Conservation (phyloP, 1,140 invertebrate genomes). For the Lepidurus couesii region DNA sequence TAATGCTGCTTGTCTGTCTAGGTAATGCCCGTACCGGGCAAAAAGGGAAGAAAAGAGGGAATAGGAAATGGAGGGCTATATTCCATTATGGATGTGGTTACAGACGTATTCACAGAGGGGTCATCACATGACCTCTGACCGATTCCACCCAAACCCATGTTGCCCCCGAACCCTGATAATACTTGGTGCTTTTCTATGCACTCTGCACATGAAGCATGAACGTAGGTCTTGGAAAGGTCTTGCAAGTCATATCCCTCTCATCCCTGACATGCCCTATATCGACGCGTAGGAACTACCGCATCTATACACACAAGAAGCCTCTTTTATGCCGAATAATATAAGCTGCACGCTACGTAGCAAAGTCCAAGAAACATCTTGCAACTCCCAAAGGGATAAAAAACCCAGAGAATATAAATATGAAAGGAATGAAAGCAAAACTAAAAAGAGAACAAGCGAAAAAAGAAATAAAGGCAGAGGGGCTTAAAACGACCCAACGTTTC, state of each 20-base stretch:
- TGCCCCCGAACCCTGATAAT: not conserved
- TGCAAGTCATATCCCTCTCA: not conserved
- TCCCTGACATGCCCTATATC: not conserved
- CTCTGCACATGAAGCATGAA: constrained; percentile 7
- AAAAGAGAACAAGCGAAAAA: not conserved
- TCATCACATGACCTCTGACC: constrained; percentile 16
- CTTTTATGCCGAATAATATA: not conserved
- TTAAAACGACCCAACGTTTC: constrained; percentile 6
- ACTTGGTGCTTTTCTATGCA: not conserved
- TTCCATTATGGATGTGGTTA: constrained; percentile 12
- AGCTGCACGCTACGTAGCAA: not conserved
- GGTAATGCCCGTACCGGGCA: not conserved
- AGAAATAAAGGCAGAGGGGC: not conserved
- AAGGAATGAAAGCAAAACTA: not conserved
- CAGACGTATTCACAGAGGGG: constrained; percentile 17
- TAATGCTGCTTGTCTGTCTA: not conserved
- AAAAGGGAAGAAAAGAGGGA: not conserved
- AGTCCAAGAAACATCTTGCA: constrained; percentile 8
- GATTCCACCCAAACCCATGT: not conserved
- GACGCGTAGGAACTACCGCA: not conserved
- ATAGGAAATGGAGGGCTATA: constrained; percentile 10
- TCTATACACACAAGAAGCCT: not conserved
- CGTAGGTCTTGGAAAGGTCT: not conserved
- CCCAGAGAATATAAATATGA: constrained; percentile 1
- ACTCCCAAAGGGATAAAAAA: not conserved